Evolutionary conservation across 1,140 invertebrate species (phyloP), one percentile per base, ranked within the genome.

Genomic region (Magallana angulata): DNA sequence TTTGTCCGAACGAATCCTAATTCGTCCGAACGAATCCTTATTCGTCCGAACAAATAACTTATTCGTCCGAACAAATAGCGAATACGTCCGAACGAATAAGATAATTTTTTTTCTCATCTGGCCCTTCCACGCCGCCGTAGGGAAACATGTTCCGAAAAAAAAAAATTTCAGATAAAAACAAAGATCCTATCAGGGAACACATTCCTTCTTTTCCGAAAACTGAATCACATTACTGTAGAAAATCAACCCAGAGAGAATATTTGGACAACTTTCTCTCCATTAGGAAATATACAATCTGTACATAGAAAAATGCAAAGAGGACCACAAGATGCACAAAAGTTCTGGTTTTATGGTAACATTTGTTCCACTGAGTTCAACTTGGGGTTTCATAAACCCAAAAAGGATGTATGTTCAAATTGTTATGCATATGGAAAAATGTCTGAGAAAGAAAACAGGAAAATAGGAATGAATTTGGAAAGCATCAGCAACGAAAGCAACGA

Each of bases 301-400:
- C 80, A 56, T 16, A 30, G 80, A 82, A 56, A 82, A 82, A 56
- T 82, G 80, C 30, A n/a, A 56, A 8, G 57, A 18, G 7, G 56
- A 85, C 11, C n/a, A 57, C 30, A 18, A 56, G 18, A 9, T 7
- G n/a, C 84, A 56, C 87, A 85, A 58, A 85, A 88, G 60, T 64
- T 9, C 30, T 88, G 87, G 80, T 36, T 85, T 6, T 88, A 88
- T 82, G 84, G 85, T 58, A 58, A 85, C 14, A 82, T 88, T 14
- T 88, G 85, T 62, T 59, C 24, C 9, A 71, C 71, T 7, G 84
- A 85, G 24, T 85, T 85, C 57, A 85, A 85, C 60, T 71, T 85
- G 58, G 76, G 76, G 16, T 85, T 85, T 48, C 76, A 64, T 57
- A 85, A 83, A 83, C 87, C 87, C 8, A 60, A 81, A 58, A 85